Evolutionary conservation across 2,797 vertebrate genomes (phyloP).

Genomic region (Chanos chanos): DNA sequence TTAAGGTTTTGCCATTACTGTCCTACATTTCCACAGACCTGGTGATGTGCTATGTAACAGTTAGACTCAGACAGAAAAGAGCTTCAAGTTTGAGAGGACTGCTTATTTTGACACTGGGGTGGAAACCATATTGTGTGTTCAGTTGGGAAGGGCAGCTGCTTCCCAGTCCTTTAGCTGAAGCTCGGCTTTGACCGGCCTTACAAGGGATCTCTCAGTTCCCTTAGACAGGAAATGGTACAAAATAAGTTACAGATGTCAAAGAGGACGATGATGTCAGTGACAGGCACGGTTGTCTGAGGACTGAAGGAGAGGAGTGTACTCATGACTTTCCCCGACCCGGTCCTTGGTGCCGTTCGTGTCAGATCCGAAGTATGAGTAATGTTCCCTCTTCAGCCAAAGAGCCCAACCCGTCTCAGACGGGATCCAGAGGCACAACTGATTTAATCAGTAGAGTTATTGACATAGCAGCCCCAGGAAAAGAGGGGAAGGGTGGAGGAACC

Average conservation of each 20-base stretch:
- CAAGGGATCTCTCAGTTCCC: constrained; percentile 53
- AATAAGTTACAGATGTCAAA: constrained; percentile 47
- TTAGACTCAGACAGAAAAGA: too few relatives aligned
- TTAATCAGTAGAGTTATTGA: constrained; percentile 7
- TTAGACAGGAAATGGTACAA: constrained; percentile 43
- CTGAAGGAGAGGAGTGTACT: constrained; percentile 3
- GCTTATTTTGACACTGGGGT: too few relatives aligned
- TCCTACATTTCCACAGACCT: too few relatives aligned
- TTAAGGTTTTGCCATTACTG: too few relatives aligned
- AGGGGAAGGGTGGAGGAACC: neutral
- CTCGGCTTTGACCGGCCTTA: constrained; percentile 29
- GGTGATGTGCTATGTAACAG: too few relatives aligned
- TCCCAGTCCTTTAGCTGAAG: constrained; percentile 32
- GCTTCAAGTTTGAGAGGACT: too few relatives aligned
- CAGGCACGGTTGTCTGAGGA: constrained; percentile 46
- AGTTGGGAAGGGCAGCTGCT: neutral
- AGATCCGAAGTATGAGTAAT: constrained; percentile 38
- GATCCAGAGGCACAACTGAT: constrained; percentile 35
- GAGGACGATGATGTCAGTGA: constrained; percentile 65
- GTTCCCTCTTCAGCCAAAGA: constrained; percentile 24
- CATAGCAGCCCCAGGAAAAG: neutral
- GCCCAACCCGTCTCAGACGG: constrained; percentile 12
- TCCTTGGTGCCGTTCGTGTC: constrained; percentile 27
- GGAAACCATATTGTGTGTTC: neutral
- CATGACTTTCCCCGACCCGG: constrained; percentile 23